A percentile compares a stretch with the other conserved stretches of the same genome.
phyloP scores from a whole-genome alignment of 2,888 invertebrate species.

The Strigamia transsilvanica region DNA sequence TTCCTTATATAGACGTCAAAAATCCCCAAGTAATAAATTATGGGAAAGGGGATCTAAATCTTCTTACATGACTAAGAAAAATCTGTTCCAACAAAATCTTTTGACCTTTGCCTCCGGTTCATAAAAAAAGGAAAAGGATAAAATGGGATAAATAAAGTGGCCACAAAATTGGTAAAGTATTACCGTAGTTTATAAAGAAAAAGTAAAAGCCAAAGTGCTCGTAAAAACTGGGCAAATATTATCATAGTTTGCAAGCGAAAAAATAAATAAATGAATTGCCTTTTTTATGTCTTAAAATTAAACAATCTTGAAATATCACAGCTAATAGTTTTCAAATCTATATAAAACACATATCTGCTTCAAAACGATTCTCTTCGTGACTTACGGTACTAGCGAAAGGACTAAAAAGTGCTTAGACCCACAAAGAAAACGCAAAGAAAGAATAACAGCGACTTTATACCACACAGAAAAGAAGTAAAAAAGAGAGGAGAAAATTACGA shows the following conservation, averaged over 20 bases:
- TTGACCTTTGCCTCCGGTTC: constrained; percentile 29
- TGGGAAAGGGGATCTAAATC: constrained; percentile 27
- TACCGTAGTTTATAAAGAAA: background rate
- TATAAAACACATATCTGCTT: background rate
- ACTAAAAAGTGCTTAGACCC: constrained; percentile 29
- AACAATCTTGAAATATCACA: too few relatives aligned
- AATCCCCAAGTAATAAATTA: constrained; percentile 18
- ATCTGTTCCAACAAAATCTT: constrained; percentile 47
- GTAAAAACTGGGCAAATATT: too few relatives aligned
- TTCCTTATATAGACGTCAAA: constrained; percentile 34
- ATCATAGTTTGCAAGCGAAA: too few relatives aligned
- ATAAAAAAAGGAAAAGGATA: constrained; percentile 17
- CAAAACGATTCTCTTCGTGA: background rate
- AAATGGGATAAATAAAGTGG: constrained; percentile 37
- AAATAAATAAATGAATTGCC: too few relatives aligned
- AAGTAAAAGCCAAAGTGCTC: background rate
- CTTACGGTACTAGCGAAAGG: background rate
- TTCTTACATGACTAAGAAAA: constrained; percentile 45
- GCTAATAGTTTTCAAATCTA: background rate
- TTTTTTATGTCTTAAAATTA: too few relatives aligned
- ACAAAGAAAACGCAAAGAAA: constrained; percentile 14
- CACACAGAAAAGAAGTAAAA: constrained; percentile 12
- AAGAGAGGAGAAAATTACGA: background rate
- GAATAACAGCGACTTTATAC: background rate
- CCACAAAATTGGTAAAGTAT: constrained; percentile 1